A percentile compares a stretch with the other conserved stretches of the same genome.
phyloP scores from a whole-genome alignment of 2,888 invertebrate species.

The Phengaris alcon region DNA sequence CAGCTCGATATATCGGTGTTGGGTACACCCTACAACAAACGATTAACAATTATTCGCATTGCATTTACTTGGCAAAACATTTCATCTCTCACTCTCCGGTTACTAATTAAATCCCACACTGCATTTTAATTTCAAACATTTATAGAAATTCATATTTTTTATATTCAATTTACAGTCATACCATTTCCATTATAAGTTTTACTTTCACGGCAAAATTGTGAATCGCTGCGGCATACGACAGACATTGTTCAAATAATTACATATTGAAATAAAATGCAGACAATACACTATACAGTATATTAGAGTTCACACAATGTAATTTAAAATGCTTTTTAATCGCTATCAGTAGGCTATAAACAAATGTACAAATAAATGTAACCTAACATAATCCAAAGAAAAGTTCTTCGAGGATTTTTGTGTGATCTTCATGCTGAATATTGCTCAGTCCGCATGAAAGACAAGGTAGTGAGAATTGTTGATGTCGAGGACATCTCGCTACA shows the following conservation, averaged over 20 bases:
- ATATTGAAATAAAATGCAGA: neutral
- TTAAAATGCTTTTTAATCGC: too few relatives aligned
- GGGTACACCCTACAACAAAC: neutral
- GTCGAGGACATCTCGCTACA: constrained; percentile 95
- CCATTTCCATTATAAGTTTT: neutral
- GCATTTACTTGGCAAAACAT: neutral
- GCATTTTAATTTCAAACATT: neutral
- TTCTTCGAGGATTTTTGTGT: neutral
- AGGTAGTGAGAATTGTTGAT: constrained; percentile 92
- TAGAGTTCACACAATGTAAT: neutral
- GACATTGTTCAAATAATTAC: neutral
- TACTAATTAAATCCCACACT: neutral
- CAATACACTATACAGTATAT: neutral
- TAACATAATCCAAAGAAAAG: neutral
- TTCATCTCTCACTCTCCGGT: neutral
- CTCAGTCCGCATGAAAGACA: constrained; percentile 95
- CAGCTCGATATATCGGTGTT: neutral
- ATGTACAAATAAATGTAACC: neutral
- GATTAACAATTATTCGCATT: neutral
- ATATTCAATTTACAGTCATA: neutral
- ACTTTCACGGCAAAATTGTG: neutral
- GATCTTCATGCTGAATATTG: constrained; percentile 45
- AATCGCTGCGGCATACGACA: neutral
- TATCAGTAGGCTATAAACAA: too few relatives aligned
- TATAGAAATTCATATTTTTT: too few relatives aligned